phyloP scores from a whole-genome alignment of 1,140 invertebrate species.

The Metopolophium dirhodum region DNA sequence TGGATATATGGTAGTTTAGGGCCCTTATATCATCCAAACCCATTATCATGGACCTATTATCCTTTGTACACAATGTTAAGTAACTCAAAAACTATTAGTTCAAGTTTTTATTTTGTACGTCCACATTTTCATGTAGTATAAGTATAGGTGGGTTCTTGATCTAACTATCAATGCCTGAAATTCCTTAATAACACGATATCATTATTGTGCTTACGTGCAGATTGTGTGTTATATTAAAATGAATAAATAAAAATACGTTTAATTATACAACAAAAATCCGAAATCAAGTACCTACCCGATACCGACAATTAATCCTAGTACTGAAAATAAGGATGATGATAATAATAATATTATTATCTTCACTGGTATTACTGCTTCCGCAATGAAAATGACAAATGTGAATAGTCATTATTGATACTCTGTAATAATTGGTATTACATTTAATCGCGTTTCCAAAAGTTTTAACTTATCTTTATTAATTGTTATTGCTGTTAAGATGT shows the following conservation, averaged over 20 bases:
- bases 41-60: too few species aligned
- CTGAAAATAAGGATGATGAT: not conserved
- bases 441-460: not conserved
- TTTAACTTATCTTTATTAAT: not conserved
- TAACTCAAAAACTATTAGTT: too few species aligned
- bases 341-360: not conserved
- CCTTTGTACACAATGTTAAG: too few species aligned
- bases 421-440: not conserved
- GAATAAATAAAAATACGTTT: not conserved
- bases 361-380: not conserved
- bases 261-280: not conserved
- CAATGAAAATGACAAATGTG: not conserved
- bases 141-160: not conserved
- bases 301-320: not conserved
- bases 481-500: not conserved
- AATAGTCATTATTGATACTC: not conserved
- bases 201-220: not conserved
- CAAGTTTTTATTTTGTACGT: too few species aligned
- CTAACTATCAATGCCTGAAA: not conserved
- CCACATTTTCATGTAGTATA: too few species aligned
- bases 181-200: not conserved
- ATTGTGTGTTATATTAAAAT: not conserved
- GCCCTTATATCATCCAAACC: too few species aligned
- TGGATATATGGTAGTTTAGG: too few species aligned
- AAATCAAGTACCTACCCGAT: not conserved